These are phyloP conservation scores for Syngnathus floridae DNA, from an alignment of 2,113 vertebrate genomes.

Conservation along the genomic window DNA sequence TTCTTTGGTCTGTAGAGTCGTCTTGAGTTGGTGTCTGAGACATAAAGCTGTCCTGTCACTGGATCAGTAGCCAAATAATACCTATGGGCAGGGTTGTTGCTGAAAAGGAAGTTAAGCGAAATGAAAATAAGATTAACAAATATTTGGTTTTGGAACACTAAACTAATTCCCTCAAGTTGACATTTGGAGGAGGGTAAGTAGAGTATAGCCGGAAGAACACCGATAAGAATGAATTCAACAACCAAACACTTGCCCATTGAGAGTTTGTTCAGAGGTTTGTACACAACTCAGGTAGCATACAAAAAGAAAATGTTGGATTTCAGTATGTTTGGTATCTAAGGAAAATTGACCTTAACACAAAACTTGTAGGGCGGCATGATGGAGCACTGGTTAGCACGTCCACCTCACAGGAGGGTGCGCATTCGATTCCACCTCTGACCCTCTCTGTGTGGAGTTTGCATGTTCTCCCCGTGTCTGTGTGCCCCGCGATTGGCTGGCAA, in stretches of 20 bases:
- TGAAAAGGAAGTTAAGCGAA: conserved; percentile 46
- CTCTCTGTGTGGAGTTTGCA: no score
- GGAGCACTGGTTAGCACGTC: no score
- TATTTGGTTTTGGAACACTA: background rate
- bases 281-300: background rate
- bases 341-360: no score
- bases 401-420: no score
- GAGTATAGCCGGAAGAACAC: background rate
- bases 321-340: background rate
- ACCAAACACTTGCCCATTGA: background rate
- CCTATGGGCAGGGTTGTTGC: conserved; percentile 94
- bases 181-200: background rate
- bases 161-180: background rate
- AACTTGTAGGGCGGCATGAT: no score
- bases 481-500: no score
- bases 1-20: conserved; percentile 91
- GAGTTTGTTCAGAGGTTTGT: background rate
- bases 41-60: conserved; percentile 87
- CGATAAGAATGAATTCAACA: background rate
- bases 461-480: no score
- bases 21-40: conserved; percentile 92
- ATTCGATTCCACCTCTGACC: no score
- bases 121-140: conserved; percentile 4
- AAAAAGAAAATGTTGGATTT: background rate
- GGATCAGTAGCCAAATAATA: conserved; percentile 96